A percentile compares a stretch with the other conserved stretches of the same genome.
Evolutionary conservation across 2,888 invertebrate species (phyloP).

Genomic region (Falcaria lacertinaria): DNA sequence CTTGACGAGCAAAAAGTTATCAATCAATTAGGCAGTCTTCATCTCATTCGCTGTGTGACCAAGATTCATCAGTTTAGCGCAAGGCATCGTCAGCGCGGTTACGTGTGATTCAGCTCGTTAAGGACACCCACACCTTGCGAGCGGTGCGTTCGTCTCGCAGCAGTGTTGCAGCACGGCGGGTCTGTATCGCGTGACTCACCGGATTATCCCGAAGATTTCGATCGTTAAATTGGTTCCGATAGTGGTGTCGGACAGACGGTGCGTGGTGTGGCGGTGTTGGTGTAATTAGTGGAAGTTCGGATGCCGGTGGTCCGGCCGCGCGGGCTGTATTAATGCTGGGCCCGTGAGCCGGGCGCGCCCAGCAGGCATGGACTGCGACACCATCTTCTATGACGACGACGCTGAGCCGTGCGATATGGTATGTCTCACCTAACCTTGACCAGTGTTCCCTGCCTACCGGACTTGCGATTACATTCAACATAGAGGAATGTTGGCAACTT

Average conservation of each 20-base stretch:
- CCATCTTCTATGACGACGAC: conserved; percentile 77
- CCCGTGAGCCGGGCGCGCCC: conserved; percentile 51
- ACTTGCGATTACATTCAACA: conserved; percentile 13
- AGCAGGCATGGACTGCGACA: conserved; percentile 73
- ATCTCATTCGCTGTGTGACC: conserved; percentile 28
- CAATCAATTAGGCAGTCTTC: conserved; percentile 31
- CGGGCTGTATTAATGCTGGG: conserved; percentile 68
- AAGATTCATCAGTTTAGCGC: conserved; percentile 34
- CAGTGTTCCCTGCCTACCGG: conserved; percentile 20
- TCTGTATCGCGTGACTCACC: conserved; percentile 65
- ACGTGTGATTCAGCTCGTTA: conserved; percentile 48
- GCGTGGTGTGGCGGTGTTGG: conserved; percentile 35
- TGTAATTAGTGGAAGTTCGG: conserved; percentile 47
- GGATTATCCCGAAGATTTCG: conserved; percentile 62
- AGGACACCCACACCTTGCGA: conserved; percentile 73
- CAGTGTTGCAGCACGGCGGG: conserved; percentile 48
- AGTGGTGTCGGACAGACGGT: conserved; percentile 38
- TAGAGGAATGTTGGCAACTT: conserved; percentile 11
- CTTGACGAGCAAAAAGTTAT: conserved; percentile 45
- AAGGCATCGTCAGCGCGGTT: conserved; percentile 47
- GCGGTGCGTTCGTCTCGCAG: conserved; percentile 29
- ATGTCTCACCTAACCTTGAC: conserved; percentile 41
- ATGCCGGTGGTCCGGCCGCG: conserved; percentile 76
- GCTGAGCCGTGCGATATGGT: conserved; percentile 76
- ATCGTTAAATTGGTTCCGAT: conserved; percentile 45